Base-by-base conservation (phyloP, 2,797 vertebrate species). In the Pteronotus mesoamericanus region DNA sequence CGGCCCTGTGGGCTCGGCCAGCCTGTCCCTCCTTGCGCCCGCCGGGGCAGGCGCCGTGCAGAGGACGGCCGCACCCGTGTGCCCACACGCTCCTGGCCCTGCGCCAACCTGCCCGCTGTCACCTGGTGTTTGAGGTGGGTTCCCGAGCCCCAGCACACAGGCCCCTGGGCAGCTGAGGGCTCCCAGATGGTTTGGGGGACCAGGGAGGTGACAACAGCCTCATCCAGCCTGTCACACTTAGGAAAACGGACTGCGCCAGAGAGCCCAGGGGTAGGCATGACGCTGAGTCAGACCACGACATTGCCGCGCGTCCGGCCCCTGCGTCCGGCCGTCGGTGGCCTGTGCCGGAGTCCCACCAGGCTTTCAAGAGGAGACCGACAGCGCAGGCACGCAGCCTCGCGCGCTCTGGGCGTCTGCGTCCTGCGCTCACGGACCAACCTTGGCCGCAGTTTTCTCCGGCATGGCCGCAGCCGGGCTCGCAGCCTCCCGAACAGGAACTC, bases 391-490 rank as follows among this genome's bases (percentile, higher is more conserved):
- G n/a, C n/a, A n/a, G 26, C 51, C 57, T 14, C 3, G 0, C 0
- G 4, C 6, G 57, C 42, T 0, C 59, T 0, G 2, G 15, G 24
- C 1, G 0, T 39, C 61, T 72, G 86, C 19, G 84, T 91, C 95
- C 95, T 68, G 93, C 48, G 59, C 77, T n/a, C 2, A 0, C 1
- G 64, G 94, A 11, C 86, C 86, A 3, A 2, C 6, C 5, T 11
- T 1, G 5, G 69, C 9, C 5, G n/a, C 86, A 83, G 48, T 75
- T n/a, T 66, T 16, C 78, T 18, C 85, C 39, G 84, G 90, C 42
- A 29, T 66, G 2, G 75, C n/a, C 0, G 0, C 0, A 1, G 22
- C 53, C 2, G 6, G 57, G 2, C 37, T 5, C 10, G 0, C 0
- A 0, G 86, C 37, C 68, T 42, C 42, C 85, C n/a, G 3, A 61